Evolutionary conservation across 2,797 vertebrate genomes (phyloP).

Genomic region (Tinamus major): DNA sequence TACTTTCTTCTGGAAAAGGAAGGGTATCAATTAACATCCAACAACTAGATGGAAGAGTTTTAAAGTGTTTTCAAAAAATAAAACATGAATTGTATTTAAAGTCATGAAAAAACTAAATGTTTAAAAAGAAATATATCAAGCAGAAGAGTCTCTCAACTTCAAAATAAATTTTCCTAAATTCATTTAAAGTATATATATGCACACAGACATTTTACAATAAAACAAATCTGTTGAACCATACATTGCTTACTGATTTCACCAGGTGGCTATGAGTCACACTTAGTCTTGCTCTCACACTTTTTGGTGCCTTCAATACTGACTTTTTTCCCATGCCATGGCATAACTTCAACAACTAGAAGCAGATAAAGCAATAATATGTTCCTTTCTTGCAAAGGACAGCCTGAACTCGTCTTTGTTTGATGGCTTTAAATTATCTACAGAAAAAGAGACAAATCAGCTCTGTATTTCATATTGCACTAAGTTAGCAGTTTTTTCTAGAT

Average conservation of each 20-base stretch:
- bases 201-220: not conserved
- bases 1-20: not conserved
- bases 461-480: not conserved
- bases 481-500: not conserved
- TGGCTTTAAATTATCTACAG: not conserved
- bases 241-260: not conserved
- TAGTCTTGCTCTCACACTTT: not conserved
- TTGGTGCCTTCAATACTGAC: not conserved
- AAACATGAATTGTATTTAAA: not conserved
- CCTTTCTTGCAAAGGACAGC: not conserved
- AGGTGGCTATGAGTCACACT: not conserved
- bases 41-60: not conserved
- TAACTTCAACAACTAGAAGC: not conserved
- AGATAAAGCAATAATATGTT: not conserved
- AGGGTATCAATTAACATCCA: not conserved
- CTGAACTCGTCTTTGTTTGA: not conserved
- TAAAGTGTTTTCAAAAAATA: not conserved
- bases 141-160: not conserved
- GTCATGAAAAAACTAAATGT: not conserved
- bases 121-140: not conserved
- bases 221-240: not conserved
- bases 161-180: not conserved
- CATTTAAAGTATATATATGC: not conserved
- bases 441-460: not conserved
- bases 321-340: not conserved